Evolutionary conservation across 1,140 invertebrate species (phyloP), one percentile per base, ranked within the genome.

Genomic region (Daktulosphaira vitifoliae): DNA sequence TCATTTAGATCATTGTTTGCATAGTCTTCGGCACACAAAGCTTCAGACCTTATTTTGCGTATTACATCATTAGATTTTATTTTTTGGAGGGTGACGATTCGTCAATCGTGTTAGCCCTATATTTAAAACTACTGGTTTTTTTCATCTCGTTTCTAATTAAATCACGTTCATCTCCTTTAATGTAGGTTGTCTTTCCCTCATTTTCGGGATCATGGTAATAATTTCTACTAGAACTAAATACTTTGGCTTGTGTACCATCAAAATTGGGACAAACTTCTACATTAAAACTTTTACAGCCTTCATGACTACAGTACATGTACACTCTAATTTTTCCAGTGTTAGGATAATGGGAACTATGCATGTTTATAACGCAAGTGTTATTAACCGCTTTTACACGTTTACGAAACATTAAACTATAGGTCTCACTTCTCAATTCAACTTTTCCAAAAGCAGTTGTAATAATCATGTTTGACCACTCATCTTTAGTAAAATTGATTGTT

Each of bases 1-100:
- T 44, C 39, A n/a, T 44, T 3, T 4, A 44, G 15, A 44, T 44
- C 39, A n/a, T 44, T n/a, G 5, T 44, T 44, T 4, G 7, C 39
- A n/a, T 44, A 44, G 15, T 44, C 39, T 5, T 44, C 7, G n/a
- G 39, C 39, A 44, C 39, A 11, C n/a, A 44, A n/a, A 44, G 39
- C 39, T 16, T 44, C 39, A 11, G 7, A 44, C n/a, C 39, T 44
- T 44, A 44, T 44, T 44, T 44, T 44, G 15, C 39, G 39, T n/a
- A n/a, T 44, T 44, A 44, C n/a, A 44, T 44, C 39, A 44, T 44
- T 44, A 4, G 39, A 44, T 44, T 44, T 44, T n/a, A 44, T 44
- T 7, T 44, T 44, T 44, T 44, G 3, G 39, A 44, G 7, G 7
- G 7, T 3, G 7, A 44, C 11, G 39, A 7, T 44, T 7, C 39